Evolutionary conservation across 2,888 invertebrate species (phyloP).

Genomic region (Acanthosepion esculentum): DNA sequence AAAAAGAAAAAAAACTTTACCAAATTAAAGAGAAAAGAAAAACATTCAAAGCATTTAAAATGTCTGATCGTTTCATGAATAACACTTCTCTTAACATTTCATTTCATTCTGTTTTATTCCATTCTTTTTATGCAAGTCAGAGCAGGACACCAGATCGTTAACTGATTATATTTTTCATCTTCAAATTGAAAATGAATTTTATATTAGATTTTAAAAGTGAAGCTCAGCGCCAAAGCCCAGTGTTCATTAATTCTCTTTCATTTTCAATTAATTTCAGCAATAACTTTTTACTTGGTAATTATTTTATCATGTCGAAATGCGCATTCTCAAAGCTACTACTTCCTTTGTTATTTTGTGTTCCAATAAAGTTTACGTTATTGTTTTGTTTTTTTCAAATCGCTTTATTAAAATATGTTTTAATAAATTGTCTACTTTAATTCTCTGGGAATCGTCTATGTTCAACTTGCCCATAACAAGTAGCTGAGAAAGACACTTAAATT

Average conservation of each 20-base stretch:
- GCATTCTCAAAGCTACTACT: background rate
- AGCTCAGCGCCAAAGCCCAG: background rate
- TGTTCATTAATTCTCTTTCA: background rate
- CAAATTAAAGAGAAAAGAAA: background rate
- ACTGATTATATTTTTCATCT: slow-evolving; percentile 1
- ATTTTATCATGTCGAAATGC: background rate
- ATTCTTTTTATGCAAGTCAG: background rate
- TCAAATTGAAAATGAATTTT: background rate
- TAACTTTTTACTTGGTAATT: background rate
- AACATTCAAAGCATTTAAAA: background rate
- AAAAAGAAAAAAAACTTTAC: background rate
- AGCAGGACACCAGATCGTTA: background rate
- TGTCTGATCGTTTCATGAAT: slow-evolving; percentile 16
- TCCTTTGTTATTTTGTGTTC: too few species aligned
- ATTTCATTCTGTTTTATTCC: background rate
- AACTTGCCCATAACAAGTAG: too few species aligned
- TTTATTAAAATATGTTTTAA: too few species aligned
- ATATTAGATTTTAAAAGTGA: background rate
- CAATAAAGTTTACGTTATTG: too few species aligned
- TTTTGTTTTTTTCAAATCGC: too few species aligned
- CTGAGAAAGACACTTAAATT: too few species aligned
- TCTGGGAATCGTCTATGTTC: too few species aligned
- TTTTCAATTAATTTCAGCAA: background rate
- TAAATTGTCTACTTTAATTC: too few species aligned
- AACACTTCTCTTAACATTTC: background rate